Evolutionary conservation across 2,888 invertebrate genomes (phyloP).

Genomic region (Adelognathus sp.): DNA sequence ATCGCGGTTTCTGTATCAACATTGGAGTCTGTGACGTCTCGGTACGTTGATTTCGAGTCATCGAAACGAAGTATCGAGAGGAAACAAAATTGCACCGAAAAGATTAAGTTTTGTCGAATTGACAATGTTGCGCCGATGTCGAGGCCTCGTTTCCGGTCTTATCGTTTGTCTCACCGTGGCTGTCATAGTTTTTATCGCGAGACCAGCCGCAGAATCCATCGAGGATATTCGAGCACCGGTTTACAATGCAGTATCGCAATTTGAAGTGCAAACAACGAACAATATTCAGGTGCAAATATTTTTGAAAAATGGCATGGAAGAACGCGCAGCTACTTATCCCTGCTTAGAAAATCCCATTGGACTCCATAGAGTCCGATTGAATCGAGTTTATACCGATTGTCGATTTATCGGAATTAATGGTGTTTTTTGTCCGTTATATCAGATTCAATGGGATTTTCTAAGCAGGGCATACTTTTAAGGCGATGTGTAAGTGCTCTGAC

Average conservation of each 20-base stretch:
- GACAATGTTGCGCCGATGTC: slow-evolving; percentile 70
- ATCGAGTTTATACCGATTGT: no score
- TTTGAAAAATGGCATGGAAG: no score
- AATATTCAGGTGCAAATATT: slow-evolving; percentile 47
- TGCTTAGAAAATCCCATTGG: no score
- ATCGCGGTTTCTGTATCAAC: slow-evolving; percentile 10
- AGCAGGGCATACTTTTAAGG: no score
- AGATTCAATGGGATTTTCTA: no score
- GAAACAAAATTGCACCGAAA: neutral
- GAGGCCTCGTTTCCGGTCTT: slow-evolving; percentile 63
- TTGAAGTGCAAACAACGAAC: slow-evolving; percentile 32
- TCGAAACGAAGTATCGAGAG: neutral
- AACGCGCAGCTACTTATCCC: no score
- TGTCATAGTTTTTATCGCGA: slow-evolving; percentile 66
- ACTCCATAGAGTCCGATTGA: no score
- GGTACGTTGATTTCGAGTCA: neutral
- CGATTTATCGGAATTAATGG: no score
- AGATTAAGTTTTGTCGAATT: neutral
- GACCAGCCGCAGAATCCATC: slow-evolving; percentile 54
- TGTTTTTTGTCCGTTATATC: no score
- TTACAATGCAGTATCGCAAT: neutral
- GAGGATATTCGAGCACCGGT: slow-evolving; percentile 16
- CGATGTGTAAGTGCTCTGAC: no score
- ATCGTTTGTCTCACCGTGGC: slow-evolving; percentile 65
- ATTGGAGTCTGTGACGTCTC: slow-evolving; percentile 1